Base-by-base conservation (phyloP, 2,113 vertebrate genomes). In the Turnix velox region DNA sequence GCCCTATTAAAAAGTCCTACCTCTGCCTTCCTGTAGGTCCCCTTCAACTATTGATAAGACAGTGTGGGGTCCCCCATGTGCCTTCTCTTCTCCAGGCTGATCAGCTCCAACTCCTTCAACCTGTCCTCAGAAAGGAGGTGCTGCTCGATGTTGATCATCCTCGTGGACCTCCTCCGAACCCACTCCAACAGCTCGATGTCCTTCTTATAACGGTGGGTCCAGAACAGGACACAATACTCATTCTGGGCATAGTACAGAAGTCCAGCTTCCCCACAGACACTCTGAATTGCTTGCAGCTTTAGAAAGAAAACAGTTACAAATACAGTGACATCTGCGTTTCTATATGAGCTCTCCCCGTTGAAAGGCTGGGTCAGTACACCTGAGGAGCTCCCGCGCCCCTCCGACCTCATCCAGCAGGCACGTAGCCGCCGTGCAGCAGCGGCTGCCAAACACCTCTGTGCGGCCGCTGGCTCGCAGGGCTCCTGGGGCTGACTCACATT, bases 241-340 rank as follows among this genome's bases (percentile, higher is more conserved):
- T n/a, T n/a, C n/a, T n/a, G n/a, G n/a, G n/a, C n/a, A 0, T 3
- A 27, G 37, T 6, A 22, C 24, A 31, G 40, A 30, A 3, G 2
- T 39, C 73, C 76, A 33, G 13, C 1, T 18, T 45, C 79, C 84
- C 55, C 48, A 37, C 31, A 74, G 31, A 10, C 25, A 1, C 22
- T 6, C 28, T 9, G 27, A 51, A 16, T 9, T 3, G 16, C 46
- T 55, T 15, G 42, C 55, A 8, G 31, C 2, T 62, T 66, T 23
- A 51, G 63, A 57, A 84, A 62, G 63, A 51, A 65, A 62, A 25
- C 20, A 15, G 6, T 6, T 27, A 30, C 16, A 54, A 17, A 24
- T 12, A 9, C 0, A 18, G 45, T 0, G 0, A 31, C 6, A 58
- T 25, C 0, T 0, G 2, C 0, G 4, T 5, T 86, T 35, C 37